Conservation (phyloP, 2,888 invertebrate species). For the Scaptodrosophila latifasciaeformis region DNA sequence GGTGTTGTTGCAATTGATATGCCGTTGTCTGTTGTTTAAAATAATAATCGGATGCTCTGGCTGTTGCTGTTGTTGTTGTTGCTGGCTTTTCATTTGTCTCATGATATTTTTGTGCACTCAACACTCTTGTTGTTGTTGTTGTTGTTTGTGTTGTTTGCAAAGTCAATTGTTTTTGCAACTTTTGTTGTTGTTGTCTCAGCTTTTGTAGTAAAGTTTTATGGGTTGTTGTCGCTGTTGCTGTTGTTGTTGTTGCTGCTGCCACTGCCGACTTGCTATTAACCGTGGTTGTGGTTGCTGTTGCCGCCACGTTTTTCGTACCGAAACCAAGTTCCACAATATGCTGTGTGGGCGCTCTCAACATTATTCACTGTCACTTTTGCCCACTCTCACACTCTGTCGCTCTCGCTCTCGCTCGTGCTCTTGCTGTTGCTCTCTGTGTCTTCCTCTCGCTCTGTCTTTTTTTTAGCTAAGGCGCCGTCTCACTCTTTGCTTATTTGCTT, state of each 20-base stretch:
- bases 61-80: slow-evolving; percentile 19
- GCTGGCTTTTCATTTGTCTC: slow-evolving; percentile 13
- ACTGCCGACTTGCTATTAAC: slow-evolving; percentile 24
- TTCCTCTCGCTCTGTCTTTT: neutral
- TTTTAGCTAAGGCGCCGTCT: neutral
- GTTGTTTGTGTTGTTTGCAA: slow-evolving; percentile 44
- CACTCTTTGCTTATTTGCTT: too few relatives aligned
- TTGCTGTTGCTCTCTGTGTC: neutral
- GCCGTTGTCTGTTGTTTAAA: slow-evolving; percentile 8
- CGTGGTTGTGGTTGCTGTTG: slow-evolving; percentile 33
- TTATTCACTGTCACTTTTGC: slow-evolving; percentile 70
- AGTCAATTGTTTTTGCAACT: slow-evolving; percentile 38
- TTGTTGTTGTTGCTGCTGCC: slow-evolving; percentile 7
- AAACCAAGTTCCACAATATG: slow-evolving; percentile 74
- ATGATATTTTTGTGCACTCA: neutral
- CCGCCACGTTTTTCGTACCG: slow-evolving; percentile 54
- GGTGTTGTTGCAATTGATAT: slow-evolving; percentile 14
- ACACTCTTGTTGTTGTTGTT: slow-evolving; percentile 34
- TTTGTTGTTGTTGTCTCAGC: slow-evolving; percentile 34
- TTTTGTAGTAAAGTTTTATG: slow-evolving; percentile 8
- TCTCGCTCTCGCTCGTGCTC: neutral
- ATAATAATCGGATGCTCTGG: slow-evolving; percentile 18
- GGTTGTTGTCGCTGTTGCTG: slow-evolving; percentile 19
- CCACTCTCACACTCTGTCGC: slow-evolving; percentile 14
- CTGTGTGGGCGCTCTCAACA: slow-evolving; percentile 77